Conservation (phyloP, 2,888 invertebrate species). For the Cephus pygmeus region DNA sequence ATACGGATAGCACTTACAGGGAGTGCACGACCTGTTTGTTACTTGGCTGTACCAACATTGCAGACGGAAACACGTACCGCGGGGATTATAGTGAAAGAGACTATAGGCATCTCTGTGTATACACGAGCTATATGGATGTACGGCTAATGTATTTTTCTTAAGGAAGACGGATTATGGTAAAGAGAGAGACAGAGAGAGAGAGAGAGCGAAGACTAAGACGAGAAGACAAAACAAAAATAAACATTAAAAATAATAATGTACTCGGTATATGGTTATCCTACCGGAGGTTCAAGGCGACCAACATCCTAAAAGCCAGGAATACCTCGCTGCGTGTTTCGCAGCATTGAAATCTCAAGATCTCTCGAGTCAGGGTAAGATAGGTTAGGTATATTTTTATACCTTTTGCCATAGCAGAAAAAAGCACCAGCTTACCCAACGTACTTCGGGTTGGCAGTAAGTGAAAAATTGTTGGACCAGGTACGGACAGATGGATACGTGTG, state of each 20-base stretch:
- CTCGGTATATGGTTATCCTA: constrained; percentile 10
- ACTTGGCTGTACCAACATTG: background rate
- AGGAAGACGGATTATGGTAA: background rate
- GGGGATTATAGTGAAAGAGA: background rate
- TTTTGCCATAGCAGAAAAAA: background rate
- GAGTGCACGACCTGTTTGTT: background rate
- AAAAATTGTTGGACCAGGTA: background rate
- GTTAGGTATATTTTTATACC: background rate
- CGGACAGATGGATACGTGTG: background rate
- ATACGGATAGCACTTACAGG: background rate
- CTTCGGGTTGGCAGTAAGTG: background rate
- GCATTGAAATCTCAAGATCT: background rate
- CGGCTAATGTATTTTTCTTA: background rate
- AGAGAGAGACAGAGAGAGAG: background rate
- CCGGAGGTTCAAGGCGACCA: constrained; percentile 22
- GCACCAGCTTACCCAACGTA: background rate
- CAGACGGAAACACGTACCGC: background rate
- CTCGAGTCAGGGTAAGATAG: background rate
- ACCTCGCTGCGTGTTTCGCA: background rate
- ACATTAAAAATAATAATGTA: background rate
- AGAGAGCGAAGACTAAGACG: background rate
- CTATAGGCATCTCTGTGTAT: background rate
- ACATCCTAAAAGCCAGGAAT: constrained; percentile 15
- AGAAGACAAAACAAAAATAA: background rate
- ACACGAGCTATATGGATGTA: background rate